Evolutionary conservation across 2,797 vertebrate genomes (phyloP), one percentile per base, ranked within the genome.

Genomic region (Spheniscus humboldti): DNA sequence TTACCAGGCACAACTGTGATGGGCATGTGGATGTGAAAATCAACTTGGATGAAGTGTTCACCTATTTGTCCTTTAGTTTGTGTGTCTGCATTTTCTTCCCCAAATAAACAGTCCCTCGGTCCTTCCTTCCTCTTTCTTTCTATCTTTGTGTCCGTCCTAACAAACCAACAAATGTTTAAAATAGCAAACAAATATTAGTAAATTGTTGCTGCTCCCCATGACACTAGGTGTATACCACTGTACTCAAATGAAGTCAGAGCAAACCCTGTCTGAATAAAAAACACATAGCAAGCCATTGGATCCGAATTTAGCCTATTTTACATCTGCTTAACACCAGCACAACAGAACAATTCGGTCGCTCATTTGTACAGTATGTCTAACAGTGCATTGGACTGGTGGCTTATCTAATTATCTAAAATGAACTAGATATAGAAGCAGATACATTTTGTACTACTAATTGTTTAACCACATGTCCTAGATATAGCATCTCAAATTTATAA

Each of bases 131-230:
- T 75, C 74, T 76, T 88, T 69, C 19, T 73, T 55, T 77, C 53
- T 64, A 7, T 80, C 16, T 50, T 74, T 41, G 25, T 30, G 39
- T 52, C 47, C 50, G 35, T 41, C 50, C 39, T 64, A 92, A 94
- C 37, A 92, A 89, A 33, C 14, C 23, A 81, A 76, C 23, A 84
- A 60, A 78, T 85, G n/a, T 94, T 94, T 95, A 72, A 92, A 88
- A 31, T 81, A 66, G 28, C 41, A 91, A 93, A 76, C 43, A 78
- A 87, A 41, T 78, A 33, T 74, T 78, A 84, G n/a, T 30, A 74
- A 89, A 79, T 66, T 60, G 20, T 19, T 85, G 62, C 57, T 68
- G 33, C 16, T 84, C 23, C 13, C 57, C 2, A 5, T 60, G 81
- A 67, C 33, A 60, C 14, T n/a, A 73, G 20, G 3, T n/a, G 3